Evolutionary conservation across 23 tunicate genomes (phyloP), one percentile per base, ranked within the genome.

Genomic region (Ascidia mentula): DNA sequence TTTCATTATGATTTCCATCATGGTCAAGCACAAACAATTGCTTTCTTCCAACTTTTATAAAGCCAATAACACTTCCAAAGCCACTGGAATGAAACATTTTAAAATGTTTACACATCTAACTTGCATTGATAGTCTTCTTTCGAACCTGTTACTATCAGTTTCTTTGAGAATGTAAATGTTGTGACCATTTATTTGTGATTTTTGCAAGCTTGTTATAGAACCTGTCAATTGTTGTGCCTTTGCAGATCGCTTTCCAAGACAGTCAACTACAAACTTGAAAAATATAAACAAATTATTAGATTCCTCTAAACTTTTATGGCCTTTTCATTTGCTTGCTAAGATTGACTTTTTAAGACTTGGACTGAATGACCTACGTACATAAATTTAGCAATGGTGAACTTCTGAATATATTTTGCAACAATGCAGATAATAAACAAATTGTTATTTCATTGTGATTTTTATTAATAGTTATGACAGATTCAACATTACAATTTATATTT

Each of bases 1-100:
- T 46, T 76, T 93, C 92, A 70, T 93, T 84, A 69, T 93, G 98
- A 31, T 72, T 84, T 34, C 98, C 98, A 72, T 84, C 82, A 39
- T 72, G 83, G 75, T 93, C 98, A 38, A 93, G 65, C 6, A 93
- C 79, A 77, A 93, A 93, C 4, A 93, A 83, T 39, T 86, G 72
- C 69, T 93, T 93, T 42, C 69, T 77, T 18, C 98, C 98, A 77
- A 93, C 86, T 72, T 93, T 93, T 42, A 93, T 71, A 53, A 93
- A 93, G 24, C 98, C 98, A 38, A 93, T 74, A 38, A 88, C 93
- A 40, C 74, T 74, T 18, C 94, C 94, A 59, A 74, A 39, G 26
- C 88, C 94, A 79, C 94, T 89, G 46, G 3, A 81, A 85, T 45
- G 4, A 31, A 80, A 7, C 28, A 32, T 9, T 20, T 18, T 24